These are phyloP conservation scores for Dryoscopus gambensis DNA, from an alignment of 2,113 vertebrate genomes.

Conservation along the genomic window DNA sequence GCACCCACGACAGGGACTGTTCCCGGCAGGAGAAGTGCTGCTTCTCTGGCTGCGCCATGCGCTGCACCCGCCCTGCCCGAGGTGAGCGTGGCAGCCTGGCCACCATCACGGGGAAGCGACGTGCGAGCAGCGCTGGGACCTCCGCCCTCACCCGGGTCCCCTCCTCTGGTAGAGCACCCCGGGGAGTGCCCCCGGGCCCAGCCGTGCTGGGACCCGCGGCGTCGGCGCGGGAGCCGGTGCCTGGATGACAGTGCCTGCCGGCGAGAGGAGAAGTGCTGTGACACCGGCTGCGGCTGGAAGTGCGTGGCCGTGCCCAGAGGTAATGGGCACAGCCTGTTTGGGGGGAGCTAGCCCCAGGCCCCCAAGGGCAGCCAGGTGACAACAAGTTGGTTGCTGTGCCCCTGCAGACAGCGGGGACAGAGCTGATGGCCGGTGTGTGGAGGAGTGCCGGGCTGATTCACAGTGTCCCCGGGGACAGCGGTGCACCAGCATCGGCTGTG, in stretches of 20 bases:
- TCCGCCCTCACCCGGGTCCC: fast-evolving
- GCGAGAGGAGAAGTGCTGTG: conserved; percentile 25
- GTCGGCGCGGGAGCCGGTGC: not conserved
- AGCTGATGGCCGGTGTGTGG: fast-evolving
- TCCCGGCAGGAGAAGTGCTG: conserved; percentile 45
- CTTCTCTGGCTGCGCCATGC: conserved; percentile 16
- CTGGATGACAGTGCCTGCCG: not conserved
- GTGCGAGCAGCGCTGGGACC: not conserved
- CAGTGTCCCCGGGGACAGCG: not conserved
- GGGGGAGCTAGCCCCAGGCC: not conserved
- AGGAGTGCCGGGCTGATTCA: not conserved
- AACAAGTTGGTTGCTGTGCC: not conserved
- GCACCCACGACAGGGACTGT: conserved; percentile 26
- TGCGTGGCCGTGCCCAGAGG: not conserved
- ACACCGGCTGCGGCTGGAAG: not conserved
- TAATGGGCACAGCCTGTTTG: not conserved
- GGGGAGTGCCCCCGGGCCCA: not conserved
- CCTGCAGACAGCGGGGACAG: not conserved
- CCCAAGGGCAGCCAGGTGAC: not conserved
- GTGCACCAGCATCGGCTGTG: not conserved
- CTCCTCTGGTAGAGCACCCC: not conserved
- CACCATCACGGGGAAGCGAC: fast-evolving
- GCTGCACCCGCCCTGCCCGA: not conserved
- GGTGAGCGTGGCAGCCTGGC: not conserved
- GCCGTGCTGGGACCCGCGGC: not conserved